Percentiles rank a stretch among this genome's conserved stretches.
phyloP scores from a whole-genome alignment of 2,888 invertebrate species.

The Melieria picta region DNA sequence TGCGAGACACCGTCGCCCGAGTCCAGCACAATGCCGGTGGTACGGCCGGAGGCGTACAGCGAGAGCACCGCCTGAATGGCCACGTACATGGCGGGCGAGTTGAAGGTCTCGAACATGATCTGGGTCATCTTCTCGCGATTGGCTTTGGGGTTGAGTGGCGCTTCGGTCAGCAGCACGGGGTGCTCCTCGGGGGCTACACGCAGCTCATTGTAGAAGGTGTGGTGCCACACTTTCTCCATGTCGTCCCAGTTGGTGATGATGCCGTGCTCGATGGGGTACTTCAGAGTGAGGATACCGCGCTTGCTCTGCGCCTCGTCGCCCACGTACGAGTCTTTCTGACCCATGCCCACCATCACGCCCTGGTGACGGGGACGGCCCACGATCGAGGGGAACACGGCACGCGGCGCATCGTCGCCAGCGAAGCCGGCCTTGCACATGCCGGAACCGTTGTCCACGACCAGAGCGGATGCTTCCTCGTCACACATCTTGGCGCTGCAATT shows the following conservation, averaged over 20 bases:
- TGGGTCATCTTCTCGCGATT: constrained; percentile 93
- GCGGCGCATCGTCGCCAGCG: constrained; percentile 94
- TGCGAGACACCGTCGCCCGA: constrained; percentile 97
- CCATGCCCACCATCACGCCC: constrained; percentile 98
- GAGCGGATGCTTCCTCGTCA: constrained; percentile 92
- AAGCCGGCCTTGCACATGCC: constrained; percentile 98
- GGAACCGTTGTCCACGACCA: constrained; percentile 96
- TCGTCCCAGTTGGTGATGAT: constrained; percentile 99
- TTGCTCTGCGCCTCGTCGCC: constrained; percentile 98
- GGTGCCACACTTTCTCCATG: constrained; percentile 99
- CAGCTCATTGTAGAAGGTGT: constrained; percentile 98
- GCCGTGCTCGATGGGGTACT: constrained; percentile 97
- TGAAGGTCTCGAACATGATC: constrained; percentile 94
- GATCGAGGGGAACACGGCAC: constrained; percentile 92
- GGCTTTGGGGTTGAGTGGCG: constrained; percentile 88
- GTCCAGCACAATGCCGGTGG: constrained; percentile 95
- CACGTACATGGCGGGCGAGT: constrained; percentile 94
- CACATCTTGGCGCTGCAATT: constrained; percentile 72
- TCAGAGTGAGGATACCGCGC: constrained; percentile 94
- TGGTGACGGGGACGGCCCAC: constrained; percentile 94
- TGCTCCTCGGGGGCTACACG: constrained; percentile 95
- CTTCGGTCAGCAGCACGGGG: constrained; percentile 87
- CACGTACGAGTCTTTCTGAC: constrained; percentile 96
- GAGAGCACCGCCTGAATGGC: constrained; percentile 94
- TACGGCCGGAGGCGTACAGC: constrained; percentile 94